Conservation (phyloP, 2,888 invertebrate genomes). For the Octodonta nipae region DNA sequence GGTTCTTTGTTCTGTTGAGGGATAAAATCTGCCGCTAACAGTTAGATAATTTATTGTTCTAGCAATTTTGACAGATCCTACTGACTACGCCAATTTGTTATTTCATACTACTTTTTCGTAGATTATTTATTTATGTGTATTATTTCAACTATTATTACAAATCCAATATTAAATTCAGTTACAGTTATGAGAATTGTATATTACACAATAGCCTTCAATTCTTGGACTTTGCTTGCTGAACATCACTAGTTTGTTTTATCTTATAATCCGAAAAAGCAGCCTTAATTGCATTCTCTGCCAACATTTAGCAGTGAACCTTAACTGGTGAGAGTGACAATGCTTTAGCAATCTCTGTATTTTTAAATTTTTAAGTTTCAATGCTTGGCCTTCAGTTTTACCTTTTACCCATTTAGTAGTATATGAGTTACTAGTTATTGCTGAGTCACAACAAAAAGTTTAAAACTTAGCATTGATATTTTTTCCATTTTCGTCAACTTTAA, state of each 20-base stretch:
- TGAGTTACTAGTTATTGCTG: slow-evolving; percentile 94
- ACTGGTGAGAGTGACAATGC: slow-evolving; percentile 96
- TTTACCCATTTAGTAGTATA: slow-evolving; percentile 94
- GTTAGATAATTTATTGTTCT: no score
- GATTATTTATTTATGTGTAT: no score
- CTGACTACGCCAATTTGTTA: no score
- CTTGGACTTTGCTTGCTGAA: slow-evolving; percentile 2
- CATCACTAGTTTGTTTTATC: slow-evolving; percentile 53
- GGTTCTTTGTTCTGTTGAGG: no score
- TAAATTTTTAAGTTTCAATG: slow-evolving; percentile 80
- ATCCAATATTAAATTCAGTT: slow-evolving; percentile 11
- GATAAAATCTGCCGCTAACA: no score
- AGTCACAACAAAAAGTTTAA: slow-evolving; percentile 98
- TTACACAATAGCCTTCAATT: not conserved
- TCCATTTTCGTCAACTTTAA: slow-evolving; percentile 86
- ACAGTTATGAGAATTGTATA: no score
- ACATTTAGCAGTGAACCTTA: slow-evolving; percentile 98
- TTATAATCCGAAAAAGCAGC: slow-evolving; percentile 94
- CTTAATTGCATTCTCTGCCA: slow-evolving; percentile 98
- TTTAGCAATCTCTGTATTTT: slow-evolving; percentile 95
- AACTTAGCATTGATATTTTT: slow-evolving; percentile 98
- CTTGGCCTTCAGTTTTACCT: slow-evolving; percentile 90
- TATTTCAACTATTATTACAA: not conserved
- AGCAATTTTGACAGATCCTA: no score
- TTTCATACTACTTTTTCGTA: no score